Evolutionary conservation across 2,797 vertebrate genomes (phyloP).

Genomic region (Parauchenoglanis ngamensis): DNA sequence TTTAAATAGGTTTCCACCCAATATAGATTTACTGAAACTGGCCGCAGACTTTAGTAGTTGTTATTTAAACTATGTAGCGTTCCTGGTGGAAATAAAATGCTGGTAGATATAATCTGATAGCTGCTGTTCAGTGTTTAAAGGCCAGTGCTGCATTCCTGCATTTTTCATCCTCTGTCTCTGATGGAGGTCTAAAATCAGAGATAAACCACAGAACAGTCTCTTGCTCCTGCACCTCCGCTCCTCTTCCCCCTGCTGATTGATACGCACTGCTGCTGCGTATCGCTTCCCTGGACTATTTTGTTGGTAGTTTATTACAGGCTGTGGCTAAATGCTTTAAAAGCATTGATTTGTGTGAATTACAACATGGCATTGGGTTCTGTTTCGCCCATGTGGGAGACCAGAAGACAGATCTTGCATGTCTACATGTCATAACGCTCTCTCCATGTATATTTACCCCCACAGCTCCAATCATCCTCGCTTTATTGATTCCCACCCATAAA

Average conservation of each 20-base stretch:
- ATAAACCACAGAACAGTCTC: too few species aligned
- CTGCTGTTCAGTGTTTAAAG: background rate
- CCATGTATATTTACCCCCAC: slow-evolving; percentile 50
- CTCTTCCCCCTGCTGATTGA: background rate
- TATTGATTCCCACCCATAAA: slow-evolving; percentile 92
- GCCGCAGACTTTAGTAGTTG: background rate
- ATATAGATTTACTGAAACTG: background rate
- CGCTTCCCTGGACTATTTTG: background rate
- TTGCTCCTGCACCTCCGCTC: background rate
- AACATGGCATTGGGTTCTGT: slow-evolving; percentile 76
- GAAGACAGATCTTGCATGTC: slow-evolving; percentile 85
- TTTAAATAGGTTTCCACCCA: background rate
- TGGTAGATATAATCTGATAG: background rate
- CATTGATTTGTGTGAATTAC: slow-evolving; percentile 95
- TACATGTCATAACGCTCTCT: slow-evolving; percentile 76
- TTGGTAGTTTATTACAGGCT: background rate
- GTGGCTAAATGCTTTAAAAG: slow-evolving; percentile 94
- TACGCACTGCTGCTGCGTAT: background rate
- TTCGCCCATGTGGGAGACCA: slow-evolving; percentile 65
- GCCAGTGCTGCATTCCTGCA: background rate
- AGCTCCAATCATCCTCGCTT: slow-evolving; percentile 73
- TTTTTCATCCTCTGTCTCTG: slow-evolving; percentile 71
- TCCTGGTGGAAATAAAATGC: background rate
- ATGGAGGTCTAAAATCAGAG: slow-evolving; percentile 70
- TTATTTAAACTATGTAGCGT: background rate